A percentile compares a stretch with the other conserved stretches of the same genome.
phyloP scores from a whole-genome alignment of 2,113 vertebrate genomes.

The Varanus komodoensis region DNA sequence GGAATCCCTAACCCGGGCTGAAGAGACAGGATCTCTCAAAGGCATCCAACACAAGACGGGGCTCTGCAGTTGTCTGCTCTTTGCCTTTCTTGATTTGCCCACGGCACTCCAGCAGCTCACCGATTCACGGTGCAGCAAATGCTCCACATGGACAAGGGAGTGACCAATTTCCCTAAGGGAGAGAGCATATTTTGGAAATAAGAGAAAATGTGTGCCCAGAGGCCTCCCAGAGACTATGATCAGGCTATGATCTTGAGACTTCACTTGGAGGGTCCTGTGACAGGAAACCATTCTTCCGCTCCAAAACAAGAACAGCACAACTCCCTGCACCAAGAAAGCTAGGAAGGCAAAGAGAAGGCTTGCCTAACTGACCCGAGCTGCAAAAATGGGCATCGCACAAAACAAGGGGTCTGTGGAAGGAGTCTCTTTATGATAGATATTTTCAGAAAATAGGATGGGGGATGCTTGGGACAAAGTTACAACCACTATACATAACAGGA shows the following conservation, averaged over 20 bases:
- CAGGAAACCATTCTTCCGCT: too few relatives aligned
- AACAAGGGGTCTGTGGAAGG: too few relatives aligned
- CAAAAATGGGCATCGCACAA: too few relatives aligned
- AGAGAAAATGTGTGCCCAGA: neutral
- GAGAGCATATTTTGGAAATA: neutral
- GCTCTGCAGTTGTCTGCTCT: neutral
- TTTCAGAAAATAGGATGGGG: too few relatives aligned
- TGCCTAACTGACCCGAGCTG: neutral
- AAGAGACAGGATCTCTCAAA: neutral
- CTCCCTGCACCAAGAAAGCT: too few relatives aligned
- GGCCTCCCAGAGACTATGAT: too few relatives aligned
- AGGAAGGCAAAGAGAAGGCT: too few relatives aligned
- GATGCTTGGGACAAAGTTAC: too few relatives aligned
- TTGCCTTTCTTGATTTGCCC: neutral
- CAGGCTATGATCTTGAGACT: neutral
- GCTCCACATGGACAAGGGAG: neutral
- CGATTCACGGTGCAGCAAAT: fast-evolving
- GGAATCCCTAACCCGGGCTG: neutral
- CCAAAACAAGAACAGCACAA: too few relatives aligned
- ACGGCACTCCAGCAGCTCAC: neutral
- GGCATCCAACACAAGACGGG: neutral
- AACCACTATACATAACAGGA: too few relatives aligned
- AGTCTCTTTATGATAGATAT: too few relatives aligned
- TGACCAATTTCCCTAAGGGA: neutral
- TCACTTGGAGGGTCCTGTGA: too few relatives aligned